Evolutionary conservation across 2,797 vertebrate species (phyloP).

Genomic region (Paguma larvata): DNA sequence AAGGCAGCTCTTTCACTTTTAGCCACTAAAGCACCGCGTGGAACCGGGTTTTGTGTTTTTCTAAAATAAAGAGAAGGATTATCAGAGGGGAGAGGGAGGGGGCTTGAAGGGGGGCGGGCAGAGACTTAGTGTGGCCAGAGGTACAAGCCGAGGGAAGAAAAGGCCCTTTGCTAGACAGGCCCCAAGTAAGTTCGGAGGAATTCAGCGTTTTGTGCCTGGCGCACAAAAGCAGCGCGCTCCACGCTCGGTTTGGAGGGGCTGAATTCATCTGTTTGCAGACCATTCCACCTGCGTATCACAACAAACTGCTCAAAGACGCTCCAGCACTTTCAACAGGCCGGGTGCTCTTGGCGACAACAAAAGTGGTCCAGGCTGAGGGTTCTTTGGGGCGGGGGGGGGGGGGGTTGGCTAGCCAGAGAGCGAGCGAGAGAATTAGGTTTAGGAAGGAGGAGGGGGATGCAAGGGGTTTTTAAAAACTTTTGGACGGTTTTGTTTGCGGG

Average conservation of each 20-base stretch:
- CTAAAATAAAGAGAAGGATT: conserved; percentile 96
- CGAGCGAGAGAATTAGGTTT: conserved; percentile 77
- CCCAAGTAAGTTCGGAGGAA: conserved; percentile 95
- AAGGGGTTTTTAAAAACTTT: conserved; percentile 71
- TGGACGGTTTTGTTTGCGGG: conserved; percentile 78
- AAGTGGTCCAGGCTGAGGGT: conserved; percentile 76
- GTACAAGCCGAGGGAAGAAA: conserved; percentile 93
- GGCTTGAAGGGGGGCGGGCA: conserved; percentile 90
- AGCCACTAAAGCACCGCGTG: conserved; percentile 97
- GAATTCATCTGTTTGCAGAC: conserved; percentile 94
- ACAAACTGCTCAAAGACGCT: conserved; percentile 89
- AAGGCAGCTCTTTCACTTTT: conserved; percentile 94
- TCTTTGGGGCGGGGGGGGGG: background rate
- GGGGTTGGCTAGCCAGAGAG: conserved; percentile 59
- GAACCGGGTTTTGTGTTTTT: conserved; percentile 96
- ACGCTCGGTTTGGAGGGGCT: conserved; percentile 89
- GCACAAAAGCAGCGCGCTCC: conserved; percentile 88
- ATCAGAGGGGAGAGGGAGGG: conserved; percentile 92
- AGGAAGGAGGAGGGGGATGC: background rate
- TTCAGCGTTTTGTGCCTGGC: conserved; percentile 90
- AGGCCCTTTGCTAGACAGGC: conserved; percentile 88
- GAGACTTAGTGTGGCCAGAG: conserved; percentile 93
- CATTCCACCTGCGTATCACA: conserved; percentile 93
- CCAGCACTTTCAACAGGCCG: conserved; percentile 78
- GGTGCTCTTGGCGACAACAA: conserved; percentile 79